Percentiles rank a stretch among this genome's conserved stretches.
Conservation (phyloP, 2,797 vertebrate genomes). For the Cryptoblepharus egeriae region DNA sequence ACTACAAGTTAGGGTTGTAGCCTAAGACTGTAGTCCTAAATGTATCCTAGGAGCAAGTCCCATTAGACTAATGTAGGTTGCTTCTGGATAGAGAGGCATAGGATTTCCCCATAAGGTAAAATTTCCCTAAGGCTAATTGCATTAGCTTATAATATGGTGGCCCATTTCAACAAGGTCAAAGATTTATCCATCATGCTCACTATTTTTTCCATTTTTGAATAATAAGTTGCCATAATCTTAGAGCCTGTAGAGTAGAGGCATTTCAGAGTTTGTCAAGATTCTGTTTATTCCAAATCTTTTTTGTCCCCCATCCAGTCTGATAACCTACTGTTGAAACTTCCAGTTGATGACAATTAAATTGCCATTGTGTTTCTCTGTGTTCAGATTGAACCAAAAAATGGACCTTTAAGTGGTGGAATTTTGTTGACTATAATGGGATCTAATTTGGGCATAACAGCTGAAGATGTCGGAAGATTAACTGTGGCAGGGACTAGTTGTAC, state of each 20-base stretch:
- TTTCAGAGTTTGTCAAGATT: not conserved
- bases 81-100: no score
- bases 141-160: not conserved
- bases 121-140: not conserved
- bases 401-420: slow-evolving; percentile 87
- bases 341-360: not conserved
- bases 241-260: not conserved
- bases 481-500: slow-evolving; percentile 85
- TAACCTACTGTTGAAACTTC: not conserved
- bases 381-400: slow-evolving; percentile 91
- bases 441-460: slow-evolving; percentile 88
- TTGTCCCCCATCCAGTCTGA: not conserved
- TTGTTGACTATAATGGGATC: slow-evolving; percentile 91
- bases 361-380: slow-evolving; percentile 12
- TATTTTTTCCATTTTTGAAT: not conserved
- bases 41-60: no score
- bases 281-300: not conserved
- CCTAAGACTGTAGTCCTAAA: not conserved
- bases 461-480: slow-evolving; percentile 84
- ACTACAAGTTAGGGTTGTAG: no score
- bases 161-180: not conserved
- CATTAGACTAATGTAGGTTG: no score
- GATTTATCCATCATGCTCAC: not conserved
- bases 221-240: not conserved
- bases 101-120: not conserved